phyloP scores from a whole-genome alignment of 2,113 vertebrate species.

The Anas platyrhynchos region DNA sequence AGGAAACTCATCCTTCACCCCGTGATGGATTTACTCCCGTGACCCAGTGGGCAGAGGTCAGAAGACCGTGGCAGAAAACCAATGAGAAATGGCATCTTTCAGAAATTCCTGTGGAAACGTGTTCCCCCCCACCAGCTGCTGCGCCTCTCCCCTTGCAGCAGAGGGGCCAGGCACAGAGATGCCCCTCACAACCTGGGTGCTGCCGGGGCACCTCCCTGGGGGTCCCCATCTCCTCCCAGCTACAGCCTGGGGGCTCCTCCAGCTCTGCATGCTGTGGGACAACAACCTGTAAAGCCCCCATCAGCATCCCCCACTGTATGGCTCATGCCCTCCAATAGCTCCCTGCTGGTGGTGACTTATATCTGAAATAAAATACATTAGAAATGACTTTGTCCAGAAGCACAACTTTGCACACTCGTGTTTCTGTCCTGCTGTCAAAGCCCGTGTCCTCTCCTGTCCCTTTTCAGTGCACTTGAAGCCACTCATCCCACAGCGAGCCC shows the following conservation, averaged over 20 bases:
- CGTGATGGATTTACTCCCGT: not conserved
- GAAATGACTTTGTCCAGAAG: not conserved
- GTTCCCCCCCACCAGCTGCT: fast-evolving
- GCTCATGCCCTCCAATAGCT: no score
- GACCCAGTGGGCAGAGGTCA: not conserved
- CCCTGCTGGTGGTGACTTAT: no score
- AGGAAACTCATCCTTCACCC: not conserved
- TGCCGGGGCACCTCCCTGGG: fast-evolving
- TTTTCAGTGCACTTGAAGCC: not conserved
- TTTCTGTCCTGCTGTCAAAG: not conserved
- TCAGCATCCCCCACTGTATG: not conserved
- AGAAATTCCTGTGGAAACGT: constrained; percentile 8
- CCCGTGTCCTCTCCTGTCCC: not conserved
- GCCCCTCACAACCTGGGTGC: not conserved
- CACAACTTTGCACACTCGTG: fast-evolving
- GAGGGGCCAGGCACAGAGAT: not conserved
- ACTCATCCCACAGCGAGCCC: fast-evolving
- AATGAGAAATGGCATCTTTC: not conserved
- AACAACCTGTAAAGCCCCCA: not conserved
- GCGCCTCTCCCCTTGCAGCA: fast-evolving
- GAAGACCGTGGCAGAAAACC: not conserved
- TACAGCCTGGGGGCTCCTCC: not conserved
- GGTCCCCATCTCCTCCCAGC: not conserved
- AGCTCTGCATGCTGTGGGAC: not conserved
- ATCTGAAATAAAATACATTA: not conserved